Base-by-base conservation (phyloP, 2,113 vertebrate species). In the Neolamprologus hecqui region DNA sequence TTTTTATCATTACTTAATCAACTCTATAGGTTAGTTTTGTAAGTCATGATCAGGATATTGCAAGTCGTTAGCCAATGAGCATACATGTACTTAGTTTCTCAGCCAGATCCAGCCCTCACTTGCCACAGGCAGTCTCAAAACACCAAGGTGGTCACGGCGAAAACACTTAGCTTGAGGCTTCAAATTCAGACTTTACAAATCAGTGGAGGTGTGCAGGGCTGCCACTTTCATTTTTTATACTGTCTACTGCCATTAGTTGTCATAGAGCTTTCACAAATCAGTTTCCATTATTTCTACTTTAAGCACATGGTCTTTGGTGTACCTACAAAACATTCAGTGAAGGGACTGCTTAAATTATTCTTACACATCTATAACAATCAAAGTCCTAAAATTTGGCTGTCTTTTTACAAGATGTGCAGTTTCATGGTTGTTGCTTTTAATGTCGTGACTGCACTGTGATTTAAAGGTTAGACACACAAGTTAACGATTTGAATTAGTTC, bases 241-340 rank as follows among this genome's bases (percentile, higher is more conserved):
- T 51, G 45, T 55, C 77, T 86, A 13, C 47, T 11, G 40, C 4
- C 45, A 6, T n/a, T 54, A 49, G 19, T 68, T 73, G 21, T 75
- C 21, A 53, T 55, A 79, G 35, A 88, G 13, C 35, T 82, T 65
- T 60, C 17, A 45, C n/a, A 84, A 63, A 79, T 57, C 12, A 57
- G 68, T 86, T 57, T 68, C 31, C 49, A 42, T 68, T 5, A 68
- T 86, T 65, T 55, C 31, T 77, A 19, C 42, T 79, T 45, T 86
- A 6, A 87, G 45, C 73, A 77, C 45, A 88, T 84, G 10, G 26
- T 94, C 93, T 94, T 95, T 94, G 91, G 93, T 94, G 90, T 89
- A 73, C 51, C 83, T 85, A 86, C 85, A 87, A 80, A 84, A 91
- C 83, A 90, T 90, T 91, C 63, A 84, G 77, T 60, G 51, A 86